Evolutionary conservation across 2,888 invertebrate genomes (phyloP).

Genomic region (Alviniconcha strummeri): DNA sequence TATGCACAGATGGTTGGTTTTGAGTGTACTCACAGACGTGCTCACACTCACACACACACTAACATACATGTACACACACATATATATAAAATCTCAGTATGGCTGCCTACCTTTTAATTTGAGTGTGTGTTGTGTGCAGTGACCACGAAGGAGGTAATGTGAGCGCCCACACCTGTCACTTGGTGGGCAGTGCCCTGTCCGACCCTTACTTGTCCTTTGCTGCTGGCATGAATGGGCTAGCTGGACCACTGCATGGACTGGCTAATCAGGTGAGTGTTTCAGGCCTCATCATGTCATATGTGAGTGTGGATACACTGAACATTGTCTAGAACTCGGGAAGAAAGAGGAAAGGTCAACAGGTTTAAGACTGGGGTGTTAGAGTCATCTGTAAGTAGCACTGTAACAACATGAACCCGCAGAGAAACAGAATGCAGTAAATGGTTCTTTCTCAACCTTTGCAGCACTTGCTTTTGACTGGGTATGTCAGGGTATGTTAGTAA

Average conservation of each 20-base stretch:
- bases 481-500: too few relatives aligned
- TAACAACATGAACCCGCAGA: too few relatives aligned
- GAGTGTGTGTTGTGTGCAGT: conserved; percentile 74
- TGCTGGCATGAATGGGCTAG: conserved; percentile 94
- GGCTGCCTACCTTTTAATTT: too few relatives aligned
- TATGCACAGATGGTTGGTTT: too few relatives aligned
- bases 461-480: too few relatives aligned
- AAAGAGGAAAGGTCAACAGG: too few relatives aligned
- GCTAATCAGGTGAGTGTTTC: conserved; percentile 87
- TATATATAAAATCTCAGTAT: not conserved
- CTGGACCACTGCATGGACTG: conserved; percentile 95
- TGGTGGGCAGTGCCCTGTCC: conserved; percentile 94
- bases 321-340: too few relatives aligned
- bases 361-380: too few relatives aligned
- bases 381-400: too few relatives aligned
- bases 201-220: conserved; percentile 95
- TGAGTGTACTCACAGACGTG: not conserved
- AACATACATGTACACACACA: not conserved
- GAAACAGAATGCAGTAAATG: too few relatives aligned
- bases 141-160: conserved; percentile 98
- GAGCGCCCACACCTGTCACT: conserved; percentile 93
- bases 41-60: not conserved
- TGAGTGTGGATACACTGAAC: not conserved
- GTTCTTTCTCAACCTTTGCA: too few relatives aligned
- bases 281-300: not conserved